Evolutionary conservation across 2,888 invertebrate species (phyloP).

Genomic region (Balanococcus diminutus): DNA sequence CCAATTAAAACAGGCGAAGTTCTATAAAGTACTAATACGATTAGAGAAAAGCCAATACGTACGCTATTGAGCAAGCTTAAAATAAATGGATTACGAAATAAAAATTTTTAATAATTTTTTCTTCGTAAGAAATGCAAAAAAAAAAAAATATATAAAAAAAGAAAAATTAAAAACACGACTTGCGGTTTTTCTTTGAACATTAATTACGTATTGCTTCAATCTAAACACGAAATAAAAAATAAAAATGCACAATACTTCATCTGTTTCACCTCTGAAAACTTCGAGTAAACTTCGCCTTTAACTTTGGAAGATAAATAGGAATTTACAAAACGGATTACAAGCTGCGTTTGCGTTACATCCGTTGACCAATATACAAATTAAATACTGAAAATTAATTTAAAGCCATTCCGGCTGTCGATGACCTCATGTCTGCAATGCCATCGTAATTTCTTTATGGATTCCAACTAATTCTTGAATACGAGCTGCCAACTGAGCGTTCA

Average conservation of each 20-base stretch:
- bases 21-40: background rate
- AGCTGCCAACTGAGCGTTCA: conserved; percentile 81
- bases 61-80: background rate
- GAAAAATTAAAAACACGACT: background rate
- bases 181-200: background rate
- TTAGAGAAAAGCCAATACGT: background rate
- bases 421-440: conserved; percentile 77
- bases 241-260: background rate
- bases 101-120: background rate
- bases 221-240: background rate
- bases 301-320: conserved; percentile 32
- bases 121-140: background rate
- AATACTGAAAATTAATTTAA: conserved; percentile 40
- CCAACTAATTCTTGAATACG: conserved; percentile 80
- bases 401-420: conserved; percentile 54
- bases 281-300: background rate
- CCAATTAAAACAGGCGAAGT: background rate
- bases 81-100: background rate
- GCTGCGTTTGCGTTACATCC: background rate
- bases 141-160: background rate
- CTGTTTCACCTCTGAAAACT: background rate
- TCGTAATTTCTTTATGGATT: conserved; percentile 82
- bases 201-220: background rate
- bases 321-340: conserved; percentile 5
- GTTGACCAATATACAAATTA: background rate